Percentiles rank a stretch among this genome's conserved stretches.
phyloP scores from a whole-genome alignment of 1,140 invertebrate species.

The Belonocnema kinseyi region DNA sequence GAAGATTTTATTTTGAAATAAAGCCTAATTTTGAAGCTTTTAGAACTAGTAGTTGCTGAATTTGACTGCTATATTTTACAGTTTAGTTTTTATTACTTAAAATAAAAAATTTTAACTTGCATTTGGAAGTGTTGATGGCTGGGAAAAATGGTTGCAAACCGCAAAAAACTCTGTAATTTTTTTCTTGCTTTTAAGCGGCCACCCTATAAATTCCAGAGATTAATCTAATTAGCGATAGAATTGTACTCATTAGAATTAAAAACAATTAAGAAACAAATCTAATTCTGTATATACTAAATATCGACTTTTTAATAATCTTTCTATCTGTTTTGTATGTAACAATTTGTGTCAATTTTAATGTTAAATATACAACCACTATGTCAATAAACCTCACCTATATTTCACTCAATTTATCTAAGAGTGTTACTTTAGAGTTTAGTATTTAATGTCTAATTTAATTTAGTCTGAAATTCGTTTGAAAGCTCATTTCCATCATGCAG shows the following conservation, averaged over 20 bases:
- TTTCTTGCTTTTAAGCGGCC: background rate
- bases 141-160: too few relatives aligned
- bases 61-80: too few relatives aligned
- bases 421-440: background rate
- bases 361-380: constrained; percentile 14
- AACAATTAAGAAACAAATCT: background rate
- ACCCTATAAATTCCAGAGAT: too few relatives aligned
- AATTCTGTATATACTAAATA: constrained; percentile 3
- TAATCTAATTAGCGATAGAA: too few relatives aligned
- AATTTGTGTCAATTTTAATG: constrained; percentile 22
- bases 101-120: too few relatives aligned
- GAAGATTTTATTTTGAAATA: too few relatives aligned
- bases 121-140: too few relatives aligned
- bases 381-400: constrained; percentile 11
- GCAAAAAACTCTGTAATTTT: background rate
- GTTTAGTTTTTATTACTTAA: too few relatives aligned
- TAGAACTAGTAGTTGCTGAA: too few relatives aligned
- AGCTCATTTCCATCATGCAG: background rate
- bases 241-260: too few relatives aligned
- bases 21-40: too few relatives aligned
- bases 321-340: constrained; percentile 14
- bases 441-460: background rate
- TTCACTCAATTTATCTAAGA: background rate
- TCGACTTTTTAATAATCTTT: background rate
- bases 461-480: background rate